These are phyloP conservation scores for Nowickia ferox DNA, from an alignment of 2,888 invertebrate species.

Conservation along the genomic window DNA sequence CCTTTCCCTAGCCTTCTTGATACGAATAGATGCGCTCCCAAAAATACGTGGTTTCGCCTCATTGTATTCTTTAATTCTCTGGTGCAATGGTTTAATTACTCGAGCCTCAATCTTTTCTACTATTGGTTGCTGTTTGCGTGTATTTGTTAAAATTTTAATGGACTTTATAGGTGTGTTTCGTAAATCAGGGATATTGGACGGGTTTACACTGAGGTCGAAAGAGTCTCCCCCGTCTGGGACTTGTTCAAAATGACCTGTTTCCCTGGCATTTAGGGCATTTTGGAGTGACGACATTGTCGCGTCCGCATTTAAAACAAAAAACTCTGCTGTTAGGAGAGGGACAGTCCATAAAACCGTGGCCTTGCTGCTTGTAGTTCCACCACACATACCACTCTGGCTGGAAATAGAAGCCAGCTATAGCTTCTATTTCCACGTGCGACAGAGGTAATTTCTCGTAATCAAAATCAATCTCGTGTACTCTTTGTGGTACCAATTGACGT, in stretches of 20 bases:
- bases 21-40: neutral
- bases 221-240: constrained; percentile 30
- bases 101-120: neutral
- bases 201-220: neutral
- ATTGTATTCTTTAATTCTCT: neutral
- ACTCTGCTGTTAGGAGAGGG: neutral
- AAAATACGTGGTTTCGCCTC: neutral
- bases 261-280: constrained; percentile 37
- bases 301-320: neutral
- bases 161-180: neutral
- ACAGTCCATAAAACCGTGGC: neutral
- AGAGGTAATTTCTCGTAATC: neutral
- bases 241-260: constrained; percentile 1
- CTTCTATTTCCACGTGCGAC: neutral
- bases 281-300: neutral
- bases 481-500: neutral
- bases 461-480: neutral
- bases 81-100: neutral
- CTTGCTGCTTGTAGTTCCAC: neutral
- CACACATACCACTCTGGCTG: neutral
- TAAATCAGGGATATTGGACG: neutral
- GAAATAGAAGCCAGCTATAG: neutral
- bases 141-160: neutral
- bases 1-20: neutral
- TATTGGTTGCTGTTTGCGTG: neutral